Percentiles rank a stretch among this genome's conserved stretches.
Conservation (phyloP, 2,113 vertebrate genomes). For the Garra rufa region DNA sequence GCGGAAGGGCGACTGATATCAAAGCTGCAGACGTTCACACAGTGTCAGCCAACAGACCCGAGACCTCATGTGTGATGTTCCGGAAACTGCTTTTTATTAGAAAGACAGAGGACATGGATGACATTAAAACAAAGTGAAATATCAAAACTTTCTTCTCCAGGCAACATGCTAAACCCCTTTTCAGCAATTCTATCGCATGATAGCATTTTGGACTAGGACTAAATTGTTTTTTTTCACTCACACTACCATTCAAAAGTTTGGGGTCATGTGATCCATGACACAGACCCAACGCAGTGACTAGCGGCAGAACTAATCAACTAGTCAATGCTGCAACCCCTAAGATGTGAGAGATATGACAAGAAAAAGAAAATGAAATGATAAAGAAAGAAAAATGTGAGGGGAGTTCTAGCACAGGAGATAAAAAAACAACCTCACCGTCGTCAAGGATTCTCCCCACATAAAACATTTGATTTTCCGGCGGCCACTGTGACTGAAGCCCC, state of each 20-base stretch:
- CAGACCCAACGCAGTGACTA: background rate
- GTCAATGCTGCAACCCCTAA: background rate
- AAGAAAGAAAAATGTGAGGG: background rate
- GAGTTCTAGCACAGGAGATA: background rate
- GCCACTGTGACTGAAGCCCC: constrained; percentile 39
- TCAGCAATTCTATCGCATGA: constrained; percentile 2
- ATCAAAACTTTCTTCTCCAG: background rate
- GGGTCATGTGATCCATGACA: background rate
- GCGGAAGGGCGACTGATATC: constrained; percentile 3
- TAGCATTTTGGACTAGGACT: too few species aligned
- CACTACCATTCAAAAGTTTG: background rate
- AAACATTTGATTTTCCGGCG: constrained; percentile 58
- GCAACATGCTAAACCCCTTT: background rate
- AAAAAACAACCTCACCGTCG: background rate
- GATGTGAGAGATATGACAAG: background rate
- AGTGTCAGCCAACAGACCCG: constrained; percentile 13
- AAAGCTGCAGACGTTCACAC: constrained; percentile 1
- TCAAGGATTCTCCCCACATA: constrained; percentile 54
- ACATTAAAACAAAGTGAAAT: constrained; percentile 11
- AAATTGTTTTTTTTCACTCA: background rate
- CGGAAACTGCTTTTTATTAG: background rate
- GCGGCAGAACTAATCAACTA: background rate
- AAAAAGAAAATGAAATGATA: background rate
- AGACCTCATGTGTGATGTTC: constrained; percentile 9
- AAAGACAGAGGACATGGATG: constrained; percentile 27